Percentiles rank a stretch among this genome's conserved stretches.
Evolutionary conservation across 1,140 invertebrate species (phyloP).

Genomic region (Rhopalosiphum maidis): DNA sequence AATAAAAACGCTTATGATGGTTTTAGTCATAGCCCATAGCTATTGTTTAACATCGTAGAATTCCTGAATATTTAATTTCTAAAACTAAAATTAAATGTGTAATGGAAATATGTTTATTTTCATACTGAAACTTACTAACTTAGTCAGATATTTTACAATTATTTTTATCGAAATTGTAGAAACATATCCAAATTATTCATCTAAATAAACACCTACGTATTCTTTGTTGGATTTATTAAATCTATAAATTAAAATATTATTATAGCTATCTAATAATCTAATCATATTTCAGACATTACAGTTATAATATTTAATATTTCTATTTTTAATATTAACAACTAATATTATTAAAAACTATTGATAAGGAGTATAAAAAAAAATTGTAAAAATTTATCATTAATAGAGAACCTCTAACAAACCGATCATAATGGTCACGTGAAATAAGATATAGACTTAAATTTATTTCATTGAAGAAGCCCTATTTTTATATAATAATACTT

Average conservation of each 20-base stretch:
- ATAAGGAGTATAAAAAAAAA: background rate
- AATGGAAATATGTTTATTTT: background rate
- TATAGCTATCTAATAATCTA: background rate
- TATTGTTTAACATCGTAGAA: slow-evolving; percentile 18
- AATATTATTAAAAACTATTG: background rate
- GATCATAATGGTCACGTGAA: background rate
- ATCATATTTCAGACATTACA: background rate
- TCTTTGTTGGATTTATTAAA: background rate
- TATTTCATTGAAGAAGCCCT: background rate
- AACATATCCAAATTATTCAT: background rate
- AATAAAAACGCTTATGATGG: background rate
- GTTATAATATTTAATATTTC: background rate
- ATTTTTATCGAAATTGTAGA: background rate
- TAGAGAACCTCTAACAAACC: background rate
- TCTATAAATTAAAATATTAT: background rate
- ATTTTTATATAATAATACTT: background rate
- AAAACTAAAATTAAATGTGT: slow-evolving; percentile 11
- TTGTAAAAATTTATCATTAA: background rate
- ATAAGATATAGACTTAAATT: background rate
- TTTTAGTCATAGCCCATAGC: slow-evolving; percentile 13
- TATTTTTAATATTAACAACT: background rate
- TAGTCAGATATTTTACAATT: background rate
- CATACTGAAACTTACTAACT: background rate
- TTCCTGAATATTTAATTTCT: slow-evolving; percentile 5
- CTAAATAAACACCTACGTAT: background rate